Conservation (phyloP, 2,888 invertebrate genomes). For the Drosophila atroscutellata region DNA sequence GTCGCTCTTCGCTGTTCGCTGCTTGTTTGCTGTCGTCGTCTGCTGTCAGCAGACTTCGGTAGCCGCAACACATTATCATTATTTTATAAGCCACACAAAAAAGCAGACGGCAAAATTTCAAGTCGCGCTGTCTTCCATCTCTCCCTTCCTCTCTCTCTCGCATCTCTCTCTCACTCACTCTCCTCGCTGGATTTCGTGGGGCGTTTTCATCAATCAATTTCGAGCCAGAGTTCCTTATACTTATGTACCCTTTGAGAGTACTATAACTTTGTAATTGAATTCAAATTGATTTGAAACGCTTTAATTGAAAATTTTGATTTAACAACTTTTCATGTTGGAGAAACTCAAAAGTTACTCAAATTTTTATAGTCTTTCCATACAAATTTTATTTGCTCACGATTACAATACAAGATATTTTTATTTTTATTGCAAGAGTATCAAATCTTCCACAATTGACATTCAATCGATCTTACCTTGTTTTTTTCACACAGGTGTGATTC, state of each 20-base stretch:
- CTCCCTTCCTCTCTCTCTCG: slow-evolving; percentile 2
- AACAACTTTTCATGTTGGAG: not conserved
- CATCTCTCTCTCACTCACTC: slow-evolving; percentile 4
- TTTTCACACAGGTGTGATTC: slow-evolving; percentile 39
- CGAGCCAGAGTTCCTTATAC: slow-evolving; percentile 45
- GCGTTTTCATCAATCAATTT: slow-evolving; percentile 81
- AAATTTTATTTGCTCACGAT: not conserved
- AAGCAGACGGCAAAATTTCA: slow-evolving; percentile 59
- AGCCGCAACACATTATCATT: slow-evolving; percentile 74
- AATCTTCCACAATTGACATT: not conserved
- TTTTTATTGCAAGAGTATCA: slow-evolving; percentile 17
- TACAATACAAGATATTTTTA: not conserved
- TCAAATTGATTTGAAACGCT: slow-evolving; percentile 3
- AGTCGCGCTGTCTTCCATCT: slow-evolving; percentile 4
- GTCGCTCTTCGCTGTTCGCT: slow-evolving; percentile 10
- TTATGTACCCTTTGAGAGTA: slow-evolving; percentile 1
- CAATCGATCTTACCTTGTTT: not conserved
- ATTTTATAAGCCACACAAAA: slow-evolving; percentile 69
- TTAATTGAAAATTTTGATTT: not conserved
- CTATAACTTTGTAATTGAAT: not conserved
- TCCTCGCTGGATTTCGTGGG: slow-evolving; percentile 41
- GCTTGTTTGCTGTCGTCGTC: slow-evolving; percentile 26
- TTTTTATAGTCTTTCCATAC: not conserved
- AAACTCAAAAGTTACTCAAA: not conserved
- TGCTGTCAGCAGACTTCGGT: slow-evolving; percentile 61